Conservation (phyloP, 1,140 invertebrate genomes). For the Drosophila melanica region DNA sequence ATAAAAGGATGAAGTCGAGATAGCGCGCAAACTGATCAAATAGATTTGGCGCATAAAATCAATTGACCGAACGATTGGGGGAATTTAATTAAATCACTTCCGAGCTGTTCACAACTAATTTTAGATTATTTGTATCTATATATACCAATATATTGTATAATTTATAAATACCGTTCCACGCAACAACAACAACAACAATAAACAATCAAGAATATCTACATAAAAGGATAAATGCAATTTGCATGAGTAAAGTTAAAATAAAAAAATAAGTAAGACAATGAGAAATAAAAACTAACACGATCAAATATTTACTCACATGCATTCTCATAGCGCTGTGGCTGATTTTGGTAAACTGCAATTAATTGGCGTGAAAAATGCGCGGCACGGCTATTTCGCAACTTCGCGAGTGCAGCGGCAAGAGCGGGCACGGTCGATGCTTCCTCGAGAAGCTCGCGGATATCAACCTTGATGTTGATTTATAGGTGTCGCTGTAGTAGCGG, state of each 20-base stretch:
- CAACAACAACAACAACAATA: constrained; percentile 24
- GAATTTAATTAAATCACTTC: constrained; percentile 71
- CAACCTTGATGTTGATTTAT: constrained; percentile 84
- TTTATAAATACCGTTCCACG: constrained; percentile 41
- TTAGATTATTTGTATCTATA: constrained; percentile 42
- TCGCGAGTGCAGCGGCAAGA: constrained; percentile 34
- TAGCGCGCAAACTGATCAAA: constrained; percentile 3
- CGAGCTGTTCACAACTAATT: constrained; percentile 58
- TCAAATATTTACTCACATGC: constrained; percentile 18
- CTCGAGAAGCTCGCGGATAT: constrained; percentile 70
- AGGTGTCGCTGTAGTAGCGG: constrained; percentile 61
- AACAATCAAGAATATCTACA: constrained; percentile 51
- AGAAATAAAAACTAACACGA: constrained; percentile 19
- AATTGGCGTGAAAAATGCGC: constrained; percentile 73
- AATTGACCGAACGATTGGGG: constrained; percentile 41
- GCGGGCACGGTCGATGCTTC: constrained; percentile 50
- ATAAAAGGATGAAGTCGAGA: neutral
- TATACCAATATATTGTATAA: constrained; percentile 2
- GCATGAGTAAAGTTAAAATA: constrained; percentile 43
- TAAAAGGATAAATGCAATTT: constrained; percentile 72
- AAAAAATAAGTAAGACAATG: constrained; percentile 21
- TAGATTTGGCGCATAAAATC: neutral
- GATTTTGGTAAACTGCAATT: constrained; percentile 69
- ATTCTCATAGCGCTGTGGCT: constrained; percentile 44
- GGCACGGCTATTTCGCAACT: constrained; percentile 68